A percentile compares a stretch with the other conserved stretches of the same genome.
Evolutionary conservation across 2,888 invertebrate genomes (phyloP).

Genomic region (Poecilobothrus nobilitatus): DNA sequence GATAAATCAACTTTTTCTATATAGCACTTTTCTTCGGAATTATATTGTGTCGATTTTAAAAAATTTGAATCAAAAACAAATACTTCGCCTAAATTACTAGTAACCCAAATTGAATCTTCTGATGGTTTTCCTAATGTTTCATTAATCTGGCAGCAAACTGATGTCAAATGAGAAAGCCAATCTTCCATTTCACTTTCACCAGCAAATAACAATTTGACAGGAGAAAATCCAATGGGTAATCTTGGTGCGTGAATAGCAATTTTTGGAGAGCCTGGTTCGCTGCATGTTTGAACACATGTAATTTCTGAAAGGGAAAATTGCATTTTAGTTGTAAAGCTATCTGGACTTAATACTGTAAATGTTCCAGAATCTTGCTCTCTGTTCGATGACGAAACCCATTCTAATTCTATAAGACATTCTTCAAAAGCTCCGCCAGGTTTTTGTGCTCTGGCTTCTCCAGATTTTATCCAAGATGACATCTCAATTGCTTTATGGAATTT

Average conservation of each 20-base stretch:
- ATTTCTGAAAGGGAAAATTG: conserved; percentile 69
- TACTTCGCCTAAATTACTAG: conserved; percentile 70
- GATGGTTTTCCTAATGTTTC: conserved; percentile 62
- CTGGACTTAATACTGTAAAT: conserved; percentile 66
- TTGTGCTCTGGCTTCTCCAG: conserved; percentile 66
- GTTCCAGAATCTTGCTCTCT: conserved; percentile 63
- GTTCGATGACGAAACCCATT: conserved; percentile 59
- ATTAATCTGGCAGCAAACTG: conserved; percentile 67
- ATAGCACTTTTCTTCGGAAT: conserved; percentile 48
- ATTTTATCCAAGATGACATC: conserved; percentile 78
- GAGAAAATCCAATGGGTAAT: conserved; percentile 44
- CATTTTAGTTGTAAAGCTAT: conserved; percentile 65
- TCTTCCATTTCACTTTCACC: conserved; percentile 82
- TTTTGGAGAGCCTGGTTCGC: conserved; percentile 71
- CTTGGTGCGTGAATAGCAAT: conserved; percentile 66
- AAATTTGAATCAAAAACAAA: conserved; percentile 69
- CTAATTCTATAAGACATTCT: conserved; percentile 71
- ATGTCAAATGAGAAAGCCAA: conserved; percentile 74
- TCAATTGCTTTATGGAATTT: conserved; percentile 71
- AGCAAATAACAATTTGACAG: conserved; percentile 67
- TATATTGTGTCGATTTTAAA: conserved; percentile 48
- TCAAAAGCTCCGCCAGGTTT: conserved; percentile 51
- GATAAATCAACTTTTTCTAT: conserved; percentile 61
- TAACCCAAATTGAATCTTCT: conserved; percentile 66
- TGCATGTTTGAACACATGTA: conserved; percentile 65